Evolutionary conservation across 2,888 invertebrate species (phyloP).

Genomic region (Phyllotreta cruciferae): DNA sequence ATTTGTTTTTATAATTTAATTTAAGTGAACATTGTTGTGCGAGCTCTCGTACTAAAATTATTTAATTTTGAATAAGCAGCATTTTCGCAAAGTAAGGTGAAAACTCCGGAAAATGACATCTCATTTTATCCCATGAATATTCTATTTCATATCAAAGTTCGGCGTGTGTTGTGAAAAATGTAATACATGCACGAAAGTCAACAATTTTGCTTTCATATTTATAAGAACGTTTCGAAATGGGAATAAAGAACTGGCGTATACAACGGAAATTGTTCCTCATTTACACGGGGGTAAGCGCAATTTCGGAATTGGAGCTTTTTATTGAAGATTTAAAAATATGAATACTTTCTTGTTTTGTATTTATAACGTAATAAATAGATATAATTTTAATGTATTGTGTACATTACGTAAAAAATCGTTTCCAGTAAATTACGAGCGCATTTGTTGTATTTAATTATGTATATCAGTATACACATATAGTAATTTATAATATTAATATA

Average conservation of each 20-base stretch:
- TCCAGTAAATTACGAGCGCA: no score
- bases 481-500: no score
- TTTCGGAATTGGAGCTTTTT: no score
- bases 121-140: constrained; percentile 35
- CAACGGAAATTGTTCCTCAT: constrained; percentile 17
- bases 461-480: no score
- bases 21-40: neutral
- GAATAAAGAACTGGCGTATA: constrained; percentile 16
- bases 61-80: constrained; percentile 29
- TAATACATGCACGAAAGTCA: constrained; percentile 26
- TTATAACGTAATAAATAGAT: no score
- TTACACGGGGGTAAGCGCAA: no score
- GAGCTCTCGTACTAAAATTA: constrained; percentile 23
- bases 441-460: no score
- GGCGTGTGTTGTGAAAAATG: constrained; percentile 27
- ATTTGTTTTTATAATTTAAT: no score
- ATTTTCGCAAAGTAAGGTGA: constrained; percentile 33
- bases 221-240: constrained; percentile 15
- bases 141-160: constrained; percentile 31
- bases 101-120: constrained; percentile 34
- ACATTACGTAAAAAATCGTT: no score
- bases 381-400: no score
- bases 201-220: constrained; percentile 27
- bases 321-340: no score
- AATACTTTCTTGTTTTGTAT: no score